Evolutionary conservation across 2,888 invertebrate species (phyloP).

Genomic region (Lepeophtheirus nordmannii): DNA sequence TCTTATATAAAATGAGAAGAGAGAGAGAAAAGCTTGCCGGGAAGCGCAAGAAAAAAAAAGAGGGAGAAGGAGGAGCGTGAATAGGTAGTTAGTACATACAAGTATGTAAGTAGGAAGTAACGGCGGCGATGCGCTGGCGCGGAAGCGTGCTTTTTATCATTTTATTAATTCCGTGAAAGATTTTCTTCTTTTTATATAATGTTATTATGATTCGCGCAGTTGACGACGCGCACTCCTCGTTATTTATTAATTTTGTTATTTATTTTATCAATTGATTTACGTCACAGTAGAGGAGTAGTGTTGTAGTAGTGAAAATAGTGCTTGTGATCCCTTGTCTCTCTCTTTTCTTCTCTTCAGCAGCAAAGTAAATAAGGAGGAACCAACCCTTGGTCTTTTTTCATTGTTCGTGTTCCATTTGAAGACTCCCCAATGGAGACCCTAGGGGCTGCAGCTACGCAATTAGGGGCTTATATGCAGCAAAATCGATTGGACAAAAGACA

Average conservation of each 20-base stretch:
- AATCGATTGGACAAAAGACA: constrained; percentile 1
- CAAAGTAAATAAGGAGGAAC: too few relatives aligned
- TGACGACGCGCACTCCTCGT: constrained; percentile 4
- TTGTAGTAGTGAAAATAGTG: background rate
- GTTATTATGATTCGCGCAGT: constrained; percentile 3
- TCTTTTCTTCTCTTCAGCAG: too few relatives aligned
- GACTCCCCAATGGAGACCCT: background rate
- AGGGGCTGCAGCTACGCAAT: background rate
- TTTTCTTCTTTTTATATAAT: constrained; percentile 1
- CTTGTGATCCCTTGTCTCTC: too few relatives aligned
- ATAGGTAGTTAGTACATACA: background rate
- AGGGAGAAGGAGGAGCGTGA: background rate
- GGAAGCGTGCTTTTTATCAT: constrained; percentile 1
- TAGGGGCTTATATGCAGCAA: constrained; percentile 3
- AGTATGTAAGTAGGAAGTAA: too few relatives aligned
- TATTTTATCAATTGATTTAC: constrained; percentile 6
- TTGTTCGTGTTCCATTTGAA: too few relatives aligned
- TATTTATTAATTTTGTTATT: background rate
- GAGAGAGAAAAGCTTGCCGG: background rate
- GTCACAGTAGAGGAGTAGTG: constrained; percentile 5
- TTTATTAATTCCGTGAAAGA: background rate
- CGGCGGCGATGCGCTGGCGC: background rate
- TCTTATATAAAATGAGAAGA: background rate
- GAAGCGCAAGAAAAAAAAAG: background rate
- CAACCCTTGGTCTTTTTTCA: too few relatives aligned